Conservation (phyloP, 2,888 invertebrate species). For the Drosophila nr. fundita region DNA sequence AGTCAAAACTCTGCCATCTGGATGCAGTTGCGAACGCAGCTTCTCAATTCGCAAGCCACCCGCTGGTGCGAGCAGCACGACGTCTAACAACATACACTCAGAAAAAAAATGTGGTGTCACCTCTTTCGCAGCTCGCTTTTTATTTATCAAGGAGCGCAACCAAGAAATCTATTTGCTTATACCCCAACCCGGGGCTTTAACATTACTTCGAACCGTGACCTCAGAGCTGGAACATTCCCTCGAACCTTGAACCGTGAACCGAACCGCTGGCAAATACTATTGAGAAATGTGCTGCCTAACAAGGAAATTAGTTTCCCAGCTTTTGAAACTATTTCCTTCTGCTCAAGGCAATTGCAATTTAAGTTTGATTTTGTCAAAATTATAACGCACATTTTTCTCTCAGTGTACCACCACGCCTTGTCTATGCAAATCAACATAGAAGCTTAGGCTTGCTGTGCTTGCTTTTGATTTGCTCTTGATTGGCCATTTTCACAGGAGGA, state of each 20-base stretch:
- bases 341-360: neutral
- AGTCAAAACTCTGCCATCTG: constrained; percentile 17
- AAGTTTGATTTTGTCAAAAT: neutral
- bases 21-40: constrained; percentile 37
- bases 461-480: constrained; percentile 74
- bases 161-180: neutral
- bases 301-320: neutral
- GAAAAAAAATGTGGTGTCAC: neutral
- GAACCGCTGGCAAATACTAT: neutral
- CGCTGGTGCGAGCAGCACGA: constrained; percentile 62
- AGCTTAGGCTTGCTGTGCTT: constrained; percentile 14
- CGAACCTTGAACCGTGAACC: neutral
- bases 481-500: constrained; percentile 75
- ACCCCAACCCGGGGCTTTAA: no score
- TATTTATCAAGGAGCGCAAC: neutral
- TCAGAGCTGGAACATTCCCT: neutral
- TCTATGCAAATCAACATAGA: constrained; percentile 70
- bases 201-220: neutral
- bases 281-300: neutral
- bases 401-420: constrained; percentile 48
- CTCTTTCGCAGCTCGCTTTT: neutral
- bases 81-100: constrained; percentile 51
- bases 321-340: neutral
- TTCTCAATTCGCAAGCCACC: constrained; percentile 48
- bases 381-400: neutral